Conservation (phyloP, 2,888 invertebrate species). For the Neoscelio sp. region DNA sequence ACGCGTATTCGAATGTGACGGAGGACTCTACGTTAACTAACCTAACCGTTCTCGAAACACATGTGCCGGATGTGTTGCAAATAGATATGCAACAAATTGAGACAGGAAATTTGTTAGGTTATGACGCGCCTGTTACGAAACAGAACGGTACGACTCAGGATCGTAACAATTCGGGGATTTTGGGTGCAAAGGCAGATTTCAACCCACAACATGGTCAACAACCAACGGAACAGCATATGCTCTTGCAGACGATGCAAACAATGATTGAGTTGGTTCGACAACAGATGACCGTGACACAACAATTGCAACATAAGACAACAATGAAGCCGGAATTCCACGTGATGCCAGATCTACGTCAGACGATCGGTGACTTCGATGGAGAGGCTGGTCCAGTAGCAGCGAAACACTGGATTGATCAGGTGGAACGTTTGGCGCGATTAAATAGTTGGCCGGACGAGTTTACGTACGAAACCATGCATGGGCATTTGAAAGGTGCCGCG, state of each 20-base stretch:
- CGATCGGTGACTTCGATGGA: conserved; percentile 46
- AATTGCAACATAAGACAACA: background rate
- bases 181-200: no score
- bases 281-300: background rate
- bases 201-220: no score
- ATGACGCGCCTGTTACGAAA: no score
- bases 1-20: no score
- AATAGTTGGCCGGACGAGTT: conserved; percentile 54
- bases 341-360: conserved; percentile 51
- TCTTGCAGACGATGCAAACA: background rate
- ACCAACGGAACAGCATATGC: background rate
- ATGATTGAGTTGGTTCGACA: background rate
- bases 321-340: conserved; percentile 36
- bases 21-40: no score
- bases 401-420: conserved; percentile 46
- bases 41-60: no score
- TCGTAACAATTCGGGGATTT: no score
- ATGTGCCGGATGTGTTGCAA: no score
- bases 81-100: no score
- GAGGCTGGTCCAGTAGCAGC: conserved; percentile 39
- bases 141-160: no score
- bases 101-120: no score
- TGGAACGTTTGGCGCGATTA: conserved; percentile 43
- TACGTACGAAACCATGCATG: conserved; percentile 40
- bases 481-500: conserved; percentile 47